phyloP scores from a whole-genome alignment of 2,888 invertebrate genomes.

The Trissolcus japonicus region DNA sequence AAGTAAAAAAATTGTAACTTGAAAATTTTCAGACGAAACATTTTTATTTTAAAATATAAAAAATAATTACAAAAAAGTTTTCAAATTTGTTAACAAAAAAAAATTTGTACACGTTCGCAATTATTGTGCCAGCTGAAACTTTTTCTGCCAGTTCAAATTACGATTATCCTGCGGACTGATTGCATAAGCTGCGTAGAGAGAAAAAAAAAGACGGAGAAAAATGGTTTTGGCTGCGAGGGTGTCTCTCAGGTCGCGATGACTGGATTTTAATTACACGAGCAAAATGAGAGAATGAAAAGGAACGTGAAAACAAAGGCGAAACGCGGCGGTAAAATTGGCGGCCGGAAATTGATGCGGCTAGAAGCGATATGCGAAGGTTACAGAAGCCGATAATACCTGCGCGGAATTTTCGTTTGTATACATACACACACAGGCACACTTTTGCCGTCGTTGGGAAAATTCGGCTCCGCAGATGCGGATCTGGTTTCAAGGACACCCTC shows the following conservation, averaged over 20 bases:
- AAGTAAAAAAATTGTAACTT: too few relatives aligned
- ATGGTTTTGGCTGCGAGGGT: conserved; percentile 33
- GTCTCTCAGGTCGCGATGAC: conserved; percentile 30
- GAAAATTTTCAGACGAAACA: too few relatives aligned
- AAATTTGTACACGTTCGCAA: conserved; percentile 14
- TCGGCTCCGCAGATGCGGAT: conserved; percentile 68
- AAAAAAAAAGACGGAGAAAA: conserved; percentile 17
- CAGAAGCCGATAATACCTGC: conserved; percentile 50
- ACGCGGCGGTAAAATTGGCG: conserved; percentile 49
- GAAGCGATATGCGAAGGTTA: conserved; percentile 56
- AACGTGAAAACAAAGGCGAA: conserved; percentile 51
- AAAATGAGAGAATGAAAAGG: conserved; percentile 33
- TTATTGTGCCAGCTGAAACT: neutral
- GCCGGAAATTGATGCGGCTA: conserved; percentile 51
- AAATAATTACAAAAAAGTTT: too few relatives aligned
- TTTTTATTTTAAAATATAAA: too few relatives aligned
- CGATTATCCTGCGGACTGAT: conserved; percentile 39
- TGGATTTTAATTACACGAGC: conserved; percentile 54
- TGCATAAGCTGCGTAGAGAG: conserved; percentile 17
- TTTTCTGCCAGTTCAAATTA: conserved; percentile 33
- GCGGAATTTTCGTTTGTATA: conserved; percentile 45
- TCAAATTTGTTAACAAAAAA: neutral
- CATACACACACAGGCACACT: conserved; percentile 48
- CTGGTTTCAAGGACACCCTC: conserved; percentile 67
- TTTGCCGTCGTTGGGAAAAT: conserved; percentile 52